Percentiles rank a stretch among this genome's conserved stretches.
Evolutionary conservation across 2,888 invertebrate species (phyloP).

Genomic region (Tachina lurida): DNA sequence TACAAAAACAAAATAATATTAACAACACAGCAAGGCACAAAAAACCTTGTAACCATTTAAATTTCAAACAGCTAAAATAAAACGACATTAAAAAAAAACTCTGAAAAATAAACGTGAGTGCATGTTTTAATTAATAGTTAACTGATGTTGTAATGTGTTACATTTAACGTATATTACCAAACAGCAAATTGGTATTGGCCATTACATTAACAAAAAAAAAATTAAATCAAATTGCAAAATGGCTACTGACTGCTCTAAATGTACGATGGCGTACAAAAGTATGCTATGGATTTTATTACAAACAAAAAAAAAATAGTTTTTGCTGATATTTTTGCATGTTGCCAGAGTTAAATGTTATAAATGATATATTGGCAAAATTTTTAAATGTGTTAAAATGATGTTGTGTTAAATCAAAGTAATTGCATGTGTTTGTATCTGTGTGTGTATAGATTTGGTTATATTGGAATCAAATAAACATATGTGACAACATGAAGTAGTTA

Average conservation of each 20-base stretch:
- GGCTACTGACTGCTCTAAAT: neutral
- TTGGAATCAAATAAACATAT: conserved; percentile 68
- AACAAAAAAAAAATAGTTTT: neutral
- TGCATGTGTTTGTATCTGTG: neutral
- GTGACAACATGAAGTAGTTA: conserved; percentile 68
- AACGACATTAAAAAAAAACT: neutral
- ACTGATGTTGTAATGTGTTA: conserved; percentile 59
- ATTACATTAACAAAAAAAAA: conserved; percentile 16
- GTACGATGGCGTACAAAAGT: conserved; percentile 4
- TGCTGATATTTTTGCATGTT: conserved; percentile 47
- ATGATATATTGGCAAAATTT: conserved; percentile 48
- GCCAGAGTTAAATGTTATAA: conserved; percentile 16
- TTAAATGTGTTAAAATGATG: conserved; percentile 37
- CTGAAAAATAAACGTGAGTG: conserved; percentile 22
- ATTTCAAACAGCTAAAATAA: conserved; percentile 4
- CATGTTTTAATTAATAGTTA: conserved; percentile 67
- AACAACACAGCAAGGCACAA: neutral
- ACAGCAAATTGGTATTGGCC: conserved; percentile 40
- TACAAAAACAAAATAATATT: conserved; percentile 11
- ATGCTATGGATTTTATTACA: conserved; percentile 34
- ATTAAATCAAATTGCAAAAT: neutral
- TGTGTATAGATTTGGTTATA: conserved; percentile 49
- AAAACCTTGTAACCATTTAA: conserved; percentile 57
- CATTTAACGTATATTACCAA: conserved; percentile 52
- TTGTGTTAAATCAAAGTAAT: neutral